Evolutionary conservation across 2,797 vertebrate genomes (phyloP), one percentile per base, ranked within the genome.

Genomic region (Psittacula derbiana): DNA sequence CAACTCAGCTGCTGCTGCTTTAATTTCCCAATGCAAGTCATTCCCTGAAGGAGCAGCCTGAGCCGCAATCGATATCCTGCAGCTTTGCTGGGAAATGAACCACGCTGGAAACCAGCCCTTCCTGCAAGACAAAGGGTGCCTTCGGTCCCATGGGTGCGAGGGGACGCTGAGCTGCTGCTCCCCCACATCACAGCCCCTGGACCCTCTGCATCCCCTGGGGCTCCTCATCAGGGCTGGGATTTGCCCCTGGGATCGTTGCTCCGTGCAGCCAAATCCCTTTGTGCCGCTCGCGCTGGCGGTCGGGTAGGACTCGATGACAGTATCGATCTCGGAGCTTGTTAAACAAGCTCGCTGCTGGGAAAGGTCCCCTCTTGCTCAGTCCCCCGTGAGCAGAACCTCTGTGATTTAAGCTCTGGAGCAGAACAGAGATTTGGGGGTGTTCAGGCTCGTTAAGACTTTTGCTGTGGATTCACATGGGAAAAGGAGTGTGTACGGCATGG

Each of bases 311-410:
- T 73, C 2, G 36, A 17, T 0, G 52, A 23, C 86, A 43, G 55
- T 8, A 44, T 66, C 3, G 60, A 90, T 71, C 78, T 76, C 10
- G 1, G 15, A 30, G 83, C 65, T 88, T 70, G 72, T 86, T 36
- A 3, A 92, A 83, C 88, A 80, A 36, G 61, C 8, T 8, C 1
- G 3, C 13, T 11, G 8, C 88, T 79, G 81, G 33, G 10, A 18
- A 61, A 79, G 55, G 53, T 38, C 65, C 76, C 60, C 33, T 33
- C 72, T 21, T 0, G 6, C 80, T 69, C 28, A 0, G 17, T 67
- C 66, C 91, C 31, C 0, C 0, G 33, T 2, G 50, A 36, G 36
- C 3, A 6, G 0, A 1, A 11, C 0, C 0, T 1, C 13, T 12
- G 18, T 33, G 28, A 8, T 27, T 70, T 30, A 53, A 80, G 55